These are phyloP conservation scores for Bombus pascuorum DNA, from an alignment of 1,140 invertebrate species.

Conservation along the genomic window DNA sequence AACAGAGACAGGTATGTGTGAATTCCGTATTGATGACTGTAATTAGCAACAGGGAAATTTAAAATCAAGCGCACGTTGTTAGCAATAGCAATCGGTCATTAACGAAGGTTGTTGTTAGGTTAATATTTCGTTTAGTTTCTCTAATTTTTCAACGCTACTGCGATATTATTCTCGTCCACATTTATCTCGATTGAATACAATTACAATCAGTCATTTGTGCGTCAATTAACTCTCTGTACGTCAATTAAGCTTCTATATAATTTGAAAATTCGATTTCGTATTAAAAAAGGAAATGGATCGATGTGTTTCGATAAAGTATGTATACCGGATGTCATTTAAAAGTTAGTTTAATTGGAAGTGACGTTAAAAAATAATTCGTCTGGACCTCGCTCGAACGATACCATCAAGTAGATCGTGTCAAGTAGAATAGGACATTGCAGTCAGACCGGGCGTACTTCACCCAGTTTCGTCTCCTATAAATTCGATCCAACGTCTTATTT, in stretches of 20 bases:
- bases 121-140: neutral
- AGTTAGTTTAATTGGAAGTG: neutral
- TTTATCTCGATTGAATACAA: neutral
- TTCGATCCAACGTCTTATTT: conserved; percentile 16
- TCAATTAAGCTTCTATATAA: neutral
- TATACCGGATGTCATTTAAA: neutral
- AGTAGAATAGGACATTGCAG: neutral
- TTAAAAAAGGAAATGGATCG: neutral
- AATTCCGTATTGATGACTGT: neutral
- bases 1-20: neutral
- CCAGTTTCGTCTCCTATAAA: neutral
- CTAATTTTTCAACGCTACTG: neutral
- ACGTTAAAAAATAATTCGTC: neutral
- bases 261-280: neutral
- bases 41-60: neutral
- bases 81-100: neutral
- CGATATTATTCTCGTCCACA: too few relatives aligned
- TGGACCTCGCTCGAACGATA: neutral
- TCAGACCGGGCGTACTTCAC: neutral
- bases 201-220: conserved; percentile 4
- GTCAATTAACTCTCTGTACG: neutral
- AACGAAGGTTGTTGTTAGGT: neutral
- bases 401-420: too few relatives aligned
- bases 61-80: neutral
- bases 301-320: neutral